Percentiles rank a stretch among this genome's conserved stretches.
phyloP scores from a whole-genome alignment of 2,113 vertebrate genomes.

The Columba livia region DNA sequence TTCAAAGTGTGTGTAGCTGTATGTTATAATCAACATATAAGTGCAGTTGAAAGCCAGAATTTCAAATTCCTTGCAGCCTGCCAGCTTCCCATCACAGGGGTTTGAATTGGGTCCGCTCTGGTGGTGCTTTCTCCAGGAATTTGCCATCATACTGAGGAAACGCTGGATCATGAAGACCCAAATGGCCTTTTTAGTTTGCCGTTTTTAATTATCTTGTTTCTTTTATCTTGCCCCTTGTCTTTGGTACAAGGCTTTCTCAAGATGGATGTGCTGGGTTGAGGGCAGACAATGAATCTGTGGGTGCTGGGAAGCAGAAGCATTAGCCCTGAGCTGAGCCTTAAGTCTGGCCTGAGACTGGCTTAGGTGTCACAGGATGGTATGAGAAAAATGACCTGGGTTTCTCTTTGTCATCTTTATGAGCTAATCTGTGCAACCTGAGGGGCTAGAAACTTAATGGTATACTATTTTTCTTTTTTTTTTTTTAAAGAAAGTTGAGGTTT shows the following conservation, averaged over 20 bases:
- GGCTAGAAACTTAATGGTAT: neutral
- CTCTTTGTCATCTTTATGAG: neutral
- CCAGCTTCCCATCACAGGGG: fast-evolving
- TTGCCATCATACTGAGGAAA: neutral
- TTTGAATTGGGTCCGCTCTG: neutral
- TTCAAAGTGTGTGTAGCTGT: neutral
- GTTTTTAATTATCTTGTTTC: neutral
- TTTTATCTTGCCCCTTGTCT: neutral
- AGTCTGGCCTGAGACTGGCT: neutral
- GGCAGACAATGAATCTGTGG: neutral
- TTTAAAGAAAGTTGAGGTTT: neutral
- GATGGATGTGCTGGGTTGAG: fast-evolving
- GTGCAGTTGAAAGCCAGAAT: neutral
- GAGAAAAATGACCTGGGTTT: neutral
- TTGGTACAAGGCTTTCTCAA: neutral
- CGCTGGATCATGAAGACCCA: neutral
- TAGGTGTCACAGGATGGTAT: neutral
- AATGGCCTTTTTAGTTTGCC: neutral
- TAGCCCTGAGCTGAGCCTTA: neutral
- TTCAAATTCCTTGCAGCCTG: neutral
- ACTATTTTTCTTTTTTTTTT: neutral
- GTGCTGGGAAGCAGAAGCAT: neutral
- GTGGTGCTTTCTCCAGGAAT: neutral
- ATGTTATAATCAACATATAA: neutral
- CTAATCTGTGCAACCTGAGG: neutral